A percentile compares a stretch with the other conserved stretches of the same genome.
Evolutionary conservation across 2,113 vertebrate species (phyloP).

Genomic region (Otis tarda): DNA sequence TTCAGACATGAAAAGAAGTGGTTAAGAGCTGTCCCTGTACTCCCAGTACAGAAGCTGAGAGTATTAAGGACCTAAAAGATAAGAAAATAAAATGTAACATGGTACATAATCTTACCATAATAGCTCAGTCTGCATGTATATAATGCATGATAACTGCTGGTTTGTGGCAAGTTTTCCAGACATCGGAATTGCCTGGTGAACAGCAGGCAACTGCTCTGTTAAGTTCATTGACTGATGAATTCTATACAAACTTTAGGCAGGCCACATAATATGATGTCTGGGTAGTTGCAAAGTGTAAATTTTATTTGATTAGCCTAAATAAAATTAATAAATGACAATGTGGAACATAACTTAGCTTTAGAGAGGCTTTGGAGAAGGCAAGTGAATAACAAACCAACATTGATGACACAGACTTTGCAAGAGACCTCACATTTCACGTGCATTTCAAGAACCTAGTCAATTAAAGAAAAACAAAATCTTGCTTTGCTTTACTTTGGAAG

Average conservation of each 20-base stretch:
- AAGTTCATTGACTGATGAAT: neutral
- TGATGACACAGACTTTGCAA: neutral
- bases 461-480: neutral
- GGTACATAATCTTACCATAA: neutral
- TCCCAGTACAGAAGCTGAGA: neutral
- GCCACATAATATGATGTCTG: neutral
- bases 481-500: neutral
- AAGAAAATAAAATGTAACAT: neutral
- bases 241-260: neutral
- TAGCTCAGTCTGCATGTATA: neutral
- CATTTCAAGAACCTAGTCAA: neutral
- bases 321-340: neutral
- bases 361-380: neutral
- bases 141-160: neutral
- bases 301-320: neutral
- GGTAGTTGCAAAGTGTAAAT: neutral
- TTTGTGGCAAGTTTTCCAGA: neutral
- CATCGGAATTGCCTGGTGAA: neutral
- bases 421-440: accelerated
- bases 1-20: neutral
- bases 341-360: neutral
- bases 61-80: neutral
- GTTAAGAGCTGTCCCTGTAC: neutral
- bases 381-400: neutral
- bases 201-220: neutral